These are phyloP conservation scores for Proteles cristata DNA, from an alignment of 2,113 vertebrate species.

Conservation along the genomic window DNA sequence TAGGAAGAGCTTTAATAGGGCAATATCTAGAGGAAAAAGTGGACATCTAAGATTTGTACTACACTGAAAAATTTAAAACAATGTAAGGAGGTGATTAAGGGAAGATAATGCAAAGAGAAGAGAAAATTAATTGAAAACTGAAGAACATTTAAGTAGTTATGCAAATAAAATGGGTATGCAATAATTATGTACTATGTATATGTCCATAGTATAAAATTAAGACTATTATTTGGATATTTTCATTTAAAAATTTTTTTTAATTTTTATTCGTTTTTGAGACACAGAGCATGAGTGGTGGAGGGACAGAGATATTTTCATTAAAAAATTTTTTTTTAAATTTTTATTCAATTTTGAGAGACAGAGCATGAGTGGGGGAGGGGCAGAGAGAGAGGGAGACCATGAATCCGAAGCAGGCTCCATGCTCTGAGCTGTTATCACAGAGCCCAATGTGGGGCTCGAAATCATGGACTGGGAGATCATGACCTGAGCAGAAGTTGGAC, in stretches of 20 bases:
- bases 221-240: neutral
- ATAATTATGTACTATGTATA: neutral
- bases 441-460: too few species aligned
- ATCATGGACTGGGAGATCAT: too few species aligned
- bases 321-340: too few species aligned
- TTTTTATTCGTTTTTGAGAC: too few species aligned
- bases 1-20: neutral
- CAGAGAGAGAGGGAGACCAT: too few species aligned
- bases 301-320: too few species aligned
- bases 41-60: neutral
- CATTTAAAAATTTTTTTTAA: neutral
- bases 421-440: too few species aligned
- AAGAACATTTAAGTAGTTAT: neutral
- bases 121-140: neutral
- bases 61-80: neutral
- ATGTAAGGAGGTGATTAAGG: neutral
- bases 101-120: neutral
- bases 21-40: neutral
- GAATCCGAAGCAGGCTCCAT: too few species aligned
- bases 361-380: too few species aligned
- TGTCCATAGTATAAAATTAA: neutral
- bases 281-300: too few species aligned
- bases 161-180: neutral
- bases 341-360: too few species aligned
- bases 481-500: too few species aligned